phyloP scores from a whole-genome alignment of 2,888 invertebrate species.

The Zaprionus lineosus region DNA sequence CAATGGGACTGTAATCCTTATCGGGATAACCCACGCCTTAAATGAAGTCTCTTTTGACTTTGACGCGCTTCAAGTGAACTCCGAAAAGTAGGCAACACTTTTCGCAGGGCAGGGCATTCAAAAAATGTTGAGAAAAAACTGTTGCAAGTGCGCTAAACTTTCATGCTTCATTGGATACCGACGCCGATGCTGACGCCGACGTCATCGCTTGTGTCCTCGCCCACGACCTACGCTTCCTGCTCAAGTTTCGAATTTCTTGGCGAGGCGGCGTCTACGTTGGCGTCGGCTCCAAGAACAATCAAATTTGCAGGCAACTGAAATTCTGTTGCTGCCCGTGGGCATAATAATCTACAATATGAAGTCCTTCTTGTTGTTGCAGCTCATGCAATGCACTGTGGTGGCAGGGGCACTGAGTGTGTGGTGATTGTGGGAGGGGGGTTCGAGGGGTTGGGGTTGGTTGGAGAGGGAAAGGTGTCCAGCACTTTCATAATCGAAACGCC shows the following conservation, averaged over 20 bases:
- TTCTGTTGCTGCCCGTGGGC: conserved; percentile 47
- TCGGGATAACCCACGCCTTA: no score
- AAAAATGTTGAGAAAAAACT: conserved; percentile 48
- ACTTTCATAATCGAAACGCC: conserved; percentile 74
- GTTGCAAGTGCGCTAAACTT: conserved; percentile 76
- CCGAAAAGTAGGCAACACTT: no score
- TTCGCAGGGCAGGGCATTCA: no score
- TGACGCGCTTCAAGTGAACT: no score
- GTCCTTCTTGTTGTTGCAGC: conserved; percentile 13
- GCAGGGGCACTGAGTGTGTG: neutral
- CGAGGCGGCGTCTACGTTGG: no score
- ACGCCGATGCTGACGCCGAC: conserved; percentile 7
- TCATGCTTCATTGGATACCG: conserved; percentile 69
- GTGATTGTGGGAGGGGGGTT: neutral
- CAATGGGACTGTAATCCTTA: no score
- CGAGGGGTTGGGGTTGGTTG: conserved; percentile 6
- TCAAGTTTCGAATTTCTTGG: conserved; percentile 18
- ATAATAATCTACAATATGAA: conserved; percentile 47
- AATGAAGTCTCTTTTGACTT: no score
- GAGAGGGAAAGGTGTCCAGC: no score
- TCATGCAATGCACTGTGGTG: conserved; percentile 41
- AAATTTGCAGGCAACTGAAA: conserved; percentile 73
- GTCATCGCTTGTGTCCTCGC: no score
- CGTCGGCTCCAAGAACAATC: conserved; percentile 71
- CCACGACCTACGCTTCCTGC: conserved; percentile 7